phyloP scores from a whole-genome alignment of 2,888 invertebrate species.

The Malachius bipustulatus region DNA sequence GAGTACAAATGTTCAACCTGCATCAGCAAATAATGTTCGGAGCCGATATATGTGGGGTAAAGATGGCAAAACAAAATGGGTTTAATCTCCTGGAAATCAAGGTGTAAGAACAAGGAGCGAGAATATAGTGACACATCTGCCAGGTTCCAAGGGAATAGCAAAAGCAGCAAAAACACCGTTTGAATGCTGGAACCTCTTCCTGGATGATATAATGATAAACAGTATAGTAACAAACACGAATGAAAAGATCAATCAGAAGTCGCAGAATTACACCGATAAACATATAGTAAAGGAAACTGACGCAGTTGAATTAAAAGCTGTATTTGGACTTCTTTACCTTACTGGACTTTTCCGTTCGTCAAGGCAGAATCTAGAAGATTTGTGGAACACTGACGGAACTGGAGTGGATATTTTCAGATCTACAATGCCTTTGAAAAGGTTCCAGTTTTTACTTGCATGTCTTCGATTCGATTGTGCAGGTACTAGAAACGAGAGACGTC shows the following conservation, averaged over 20 bases:
- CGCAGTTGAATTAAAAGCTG: too few species aligned
- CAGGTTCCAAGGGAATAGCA: neutral
- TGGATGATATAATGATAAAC: too few species aligned
- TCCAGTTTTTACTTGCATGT: conserved; percentile 17
- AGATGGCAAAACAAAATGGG: too few species aligned
- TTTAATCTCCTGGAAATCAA: too few species aligned
- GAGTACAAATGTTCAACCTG: too few species aligned
- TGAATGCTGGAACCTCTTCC: neutral
- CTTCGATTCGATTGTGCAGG: conserved; percentile 20
- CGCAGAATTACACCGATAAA: too few species aligned
- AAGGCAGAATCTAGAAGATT: conserved; percentile 15
- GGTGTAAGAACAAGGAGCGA: neutral
- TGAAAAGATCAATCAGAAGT: too few species aligned
- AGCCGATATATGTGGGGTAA: too few species aligned
- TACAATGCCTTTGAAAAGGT: conserved; percentile 20
- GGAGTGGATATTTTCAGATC: conserved; percentile 23
- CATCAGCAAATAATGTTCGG: too few species aligned
- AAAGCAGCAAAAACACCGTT: neutral
- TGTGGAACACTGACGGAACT: conserved; percentile 22
- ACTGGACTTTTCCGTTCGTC: neutral
- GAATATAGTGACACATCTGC: conserved; percentile 1
- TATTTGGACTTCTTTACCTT: too few species aligned
- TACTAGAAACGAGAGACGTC: conserved; percentile 16
- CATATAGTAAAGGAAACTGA: too few species aligned
- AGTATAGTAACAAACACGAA: too few species aligned